Evolutionary conservation across 2,888 invertebrate species (phyloP).

Genomic region (Tipula helvola): DNA sequence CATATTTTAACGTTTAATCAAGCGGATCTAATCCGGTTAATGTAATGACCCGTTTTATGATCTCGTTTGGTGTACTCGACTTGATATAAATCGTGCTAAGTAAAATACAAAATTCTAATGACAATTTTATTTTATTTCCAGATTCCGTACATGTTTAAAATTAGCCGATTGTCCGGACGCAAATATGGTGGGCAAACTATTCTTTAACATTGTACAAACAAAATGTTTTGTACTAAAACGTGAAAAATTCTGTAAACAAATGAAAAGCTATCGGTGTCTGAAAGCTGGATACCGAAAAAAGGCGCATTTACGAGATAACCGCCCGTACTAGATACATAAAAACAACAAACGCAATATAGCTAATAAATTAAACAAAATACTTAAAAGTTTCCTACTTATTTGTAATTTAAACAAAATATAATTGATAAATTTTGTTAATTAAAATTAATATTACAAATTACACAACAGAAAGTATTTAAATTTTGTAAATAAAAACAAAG

Average conservation of each 20-base stretch:
- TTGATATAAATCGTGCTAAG: neutral
- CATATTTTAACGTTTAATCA: neutral
- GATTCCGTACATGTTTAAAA: constrained; percentile 86
- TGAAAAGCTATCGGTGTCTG: constrained; percentile 66
- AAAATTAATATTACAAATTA: neutral
- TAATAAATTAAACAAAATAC: neutral
- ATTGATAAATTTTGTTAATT: neutral
- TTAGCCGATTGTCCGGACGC: constrained; percentile 76
- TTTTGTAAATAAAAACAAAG: neutral
- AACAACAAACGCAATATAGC: neutral
- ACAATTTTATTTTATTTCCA: constrained; percentile 36
- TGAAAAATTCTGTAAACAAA: constrained; percentile 59
- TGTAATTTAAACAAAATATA: neutral
- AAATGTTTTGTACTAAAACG: constrained; percentile 81
- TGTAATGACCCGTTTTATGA: neutral
- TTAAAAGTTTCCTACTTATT: neutral
- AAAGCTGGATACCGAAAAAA: constrained; percentile 53
- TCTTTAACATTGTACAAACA: constrained; percentile 91
- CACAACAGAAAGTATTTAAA: neutral
- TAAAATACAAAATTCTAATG: neutral
- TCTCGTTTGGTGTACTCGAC: neutral
- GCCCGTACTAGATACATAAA: constrained; percentile 25
- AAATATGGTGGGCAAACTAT: constrained; percentile 80
- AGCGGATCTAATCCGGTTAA: neutral
- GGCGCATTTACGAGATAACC: constrained; percentile 61